A percentile compares a stretch with the other conserved stretches of the same genome.
Conservation (phyloP, 2,113 vertebrate genomes). For the Perca fluviatilis region DNA sequence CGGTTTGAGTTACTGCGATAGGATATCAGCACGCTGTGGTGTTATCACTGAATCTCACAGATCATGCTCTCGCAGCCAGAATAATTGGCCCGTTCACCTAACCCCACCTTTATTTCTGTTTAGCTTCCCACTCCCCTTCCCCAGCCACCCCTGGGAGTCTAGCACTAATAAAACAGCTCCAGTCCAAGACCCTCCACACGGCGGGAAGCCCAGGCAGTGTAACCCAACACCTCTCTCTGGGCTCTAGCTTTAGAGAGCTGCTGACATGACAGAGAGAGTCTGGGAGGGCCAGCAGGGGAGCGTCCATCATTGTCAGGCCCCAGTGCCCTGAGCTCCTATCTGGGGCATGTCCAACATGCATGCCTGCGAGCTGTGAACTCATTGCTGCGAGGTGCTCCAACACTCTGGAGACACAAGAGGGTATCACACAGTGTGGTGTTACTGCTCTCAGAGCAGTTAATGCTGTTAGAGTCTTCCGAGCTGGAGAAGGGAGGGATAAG, state of each 20-base stretch:
- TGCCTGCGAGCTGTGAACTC: constrained; percentile 56
- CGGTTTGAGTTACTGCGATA: constrained; percentile 68
- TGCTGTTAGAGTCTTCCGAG: constrained; percentile 66
- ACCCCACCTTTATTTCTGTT: constrained; percentile 70
- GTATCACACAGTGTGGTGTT: constrained; percentile 48
- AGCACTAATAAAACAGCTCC: constrained; percentile 77
- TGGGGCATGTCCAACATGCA: constrained; percentile 64
- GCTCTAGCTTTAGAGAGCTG: constrained; percentile 70
- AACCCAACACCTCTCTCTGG: constrained; percentile 65
- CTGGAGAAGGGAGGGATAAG: constrained; percentile 54
- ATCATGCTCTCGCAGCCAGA: constrained; percentile 62
- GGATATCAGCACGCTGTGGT: constrained; percentile 52
- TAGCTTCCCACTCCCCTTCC: constrained; percentile 57
- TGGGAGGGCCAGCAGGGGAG: constrained; percentile 68
- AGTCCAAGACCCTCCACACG: constrained; percentile 72
- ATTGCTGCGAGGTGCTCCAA: constrained; percentile 38
- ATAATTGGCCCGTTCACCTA: constrained; percentile 52
- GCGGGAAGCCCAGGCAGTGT: constrained; percentile 60
- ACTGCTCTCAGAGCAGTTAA: constrained; percentile 57
- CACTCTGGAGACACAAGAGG: constrained; percentile 50
- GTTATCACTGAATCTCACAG: constrained; percentile 70
- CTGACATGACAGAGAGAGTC: constrained; percentile 77
- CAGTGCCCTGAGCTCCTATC: constrained; percentile 49
- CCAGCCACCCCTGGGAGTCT: constrained; percentile 65
- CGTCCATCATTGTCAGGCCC: constrained; percentile 67